Evolutionary conservation across 2,113 vertebrate species (phyloP).

Genomic region (Aplodontia rufa): DNA sequence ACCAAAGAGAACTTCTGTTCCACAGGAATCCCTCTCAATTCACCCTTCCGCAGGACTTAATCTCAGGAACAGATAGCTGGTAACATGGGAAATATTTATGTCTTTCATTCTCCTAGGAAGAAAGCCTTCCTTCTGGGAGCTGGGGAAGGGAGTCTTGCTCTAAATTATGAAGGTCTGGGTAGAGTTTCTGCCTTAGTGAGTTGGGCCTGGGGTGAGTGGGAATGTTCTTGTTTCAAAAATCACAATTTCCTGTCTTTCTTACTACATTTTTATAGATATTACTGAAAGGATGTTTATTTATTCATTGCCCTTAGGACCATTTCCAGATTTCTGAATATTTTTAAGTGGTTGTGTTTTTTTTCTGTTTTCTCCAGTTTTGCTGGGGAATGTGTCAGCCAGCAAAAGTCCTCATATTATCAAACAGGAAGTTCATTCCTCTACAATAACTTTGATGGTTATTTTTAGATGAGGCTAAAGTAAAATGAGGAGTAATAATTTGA

Average conservation of each 20-base stretch:
- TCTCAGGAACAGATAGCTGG: neutral
- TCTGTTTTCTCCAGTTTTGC: neutral
- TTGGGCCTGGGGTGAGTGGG: neutral
- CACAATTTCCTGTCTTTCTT: neutral
- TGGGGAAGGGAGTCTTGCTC: neutral
- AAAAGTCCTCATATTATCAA: neutral
- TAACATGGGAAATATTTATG: neutral
- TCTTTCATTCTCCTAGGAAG: neutral
- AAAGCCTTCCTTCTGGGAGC: neutral
- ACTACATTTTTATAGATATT: neutral
- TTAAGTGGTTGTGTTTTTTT: neutral
- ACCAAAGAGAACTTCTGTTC: neutral
- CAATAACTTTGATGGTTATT: constrained; percentile 31
- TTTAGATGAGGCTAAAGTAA: neutral
- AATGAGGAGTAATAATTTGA: constrained; percentile 20
- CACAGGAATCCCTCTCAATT: neutral
- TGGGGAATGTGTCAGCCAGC: neutral
- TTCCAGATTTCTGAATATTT: neutral
- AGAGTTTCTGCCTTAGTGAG: fast-evolving
- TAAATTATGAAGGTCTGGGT: too few relatives aligned
- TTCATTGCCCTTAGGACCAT: neutral
- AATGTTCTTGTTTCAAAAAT: neutral
- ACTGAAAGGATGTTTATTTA: neutral
- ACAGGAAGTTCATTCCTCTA: neutral
- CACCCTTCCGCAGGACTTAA: neutral